These are phyloP conservation scores for Passer domesticus DNA, from an alignment of 2,113 vertebrate species.

Conservation along the genomic window DNA sequence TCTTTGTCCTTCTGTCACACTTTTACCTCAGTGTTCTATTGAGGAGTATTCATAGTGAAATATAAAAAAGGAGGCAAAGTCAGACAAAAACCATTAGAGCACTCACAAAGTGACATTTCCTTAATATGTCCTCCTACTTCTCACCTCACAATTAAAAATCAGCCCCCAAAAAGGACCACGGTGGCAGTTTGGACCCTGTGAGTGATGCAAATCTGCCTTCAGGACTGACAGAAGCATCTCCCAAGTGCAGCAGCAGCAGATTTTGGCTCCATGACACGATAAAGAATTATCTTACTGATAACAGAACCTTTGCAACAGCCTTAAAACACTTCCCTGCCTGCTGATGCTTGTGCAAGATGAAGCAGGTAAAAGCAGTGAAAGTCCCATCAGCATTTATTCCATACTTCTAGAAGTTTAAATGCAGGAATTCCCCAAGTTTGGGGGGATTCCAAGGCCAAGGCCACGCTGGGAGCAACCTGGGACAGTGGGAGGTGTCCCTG, in stretches of 20 bases:
- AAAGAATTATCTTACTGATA: not conserved
- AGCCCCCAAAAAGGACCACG: not conserved
- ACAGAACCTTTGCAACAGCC: not conserved
- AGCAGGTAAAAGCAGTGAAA: not conserved
- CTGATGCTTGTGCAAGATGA: not conserved
- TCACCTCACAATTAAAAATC: not conserved
- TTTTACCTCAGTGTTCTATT: not conserved
- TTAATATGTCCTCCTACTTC: not conserved
- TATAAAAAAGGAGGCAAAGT: not conserved
- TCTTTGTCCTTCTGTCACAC: not conserved
- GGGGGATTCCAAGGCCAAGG: no score
- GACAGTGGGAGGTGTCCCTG: not conserved
- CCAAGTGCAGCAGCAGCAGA: not conserved
- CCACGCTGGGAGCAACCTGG: accelerated
- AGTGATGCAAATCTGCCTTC: not conserved
- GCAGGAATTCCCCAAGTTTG: not conserved
- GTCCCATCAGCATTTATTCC: not conserved
- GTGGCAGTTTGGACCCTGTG: not conserved
- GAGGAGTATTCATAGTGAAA: not conserved
- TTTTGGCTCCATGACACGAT: not conserved
- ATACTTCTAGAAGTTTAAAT: not conserved
- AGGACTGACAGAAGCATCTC: not conserved
- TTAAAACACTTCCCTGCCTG: not conserved
- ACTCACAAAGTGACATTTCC: not conserved
- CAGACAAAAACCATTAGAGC: not conserved